Evolutionary conservation across 2,797 vertebrate genomes (phyloP).

Genomic region (Hylomyscus alleni): DNA sequence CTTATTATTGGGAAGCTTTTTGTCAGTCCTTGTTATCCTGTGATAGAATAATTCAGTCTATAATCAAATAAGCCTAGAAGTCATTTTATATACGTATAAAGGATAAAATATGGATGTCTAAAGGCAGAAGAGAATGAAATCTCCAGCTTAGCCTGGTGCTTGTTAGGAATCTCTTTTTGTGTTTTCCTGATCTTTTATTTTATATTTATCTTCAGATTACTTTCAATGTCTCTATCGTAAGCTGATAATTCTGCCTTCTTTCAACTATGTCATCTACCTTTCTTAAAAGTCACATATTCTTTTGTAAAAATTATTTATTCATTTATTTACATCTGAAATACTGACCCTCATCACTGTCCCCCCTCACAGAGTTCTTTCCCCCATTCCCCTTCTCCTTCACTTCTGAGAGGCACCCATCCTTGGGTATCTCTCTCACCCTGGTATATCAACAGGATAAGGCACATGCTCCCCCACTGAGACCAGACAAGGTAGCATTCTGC

Average conservation of each 20-base stretch:
- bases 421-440: neutral
- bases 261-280: neutral
- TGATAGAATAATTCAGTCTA: constrained; percentile 74
- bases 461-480: neutral
- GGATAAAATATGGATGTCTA: constrained; percentile 64
- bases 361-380: neutral
- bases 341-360: neutral
- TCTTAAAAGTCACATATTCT: constrained; percentile 1
- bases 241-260: neutral
- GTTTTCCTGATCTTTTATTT: neutral
- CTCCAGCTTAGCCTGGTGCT: neutral
- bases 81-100: constrained; percentile 75
- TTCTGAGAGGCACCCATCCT: neutral
- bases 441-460: neutral
- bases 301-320: neutral
- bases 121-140: constrained; percentile 29
- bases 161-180: constrained; percentile 52
- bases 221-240: neutral
- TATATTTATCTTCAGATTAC: neutral
- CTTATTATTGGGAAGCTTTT: constrained; percentile 62
- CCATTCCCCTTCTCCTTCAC: neutral
- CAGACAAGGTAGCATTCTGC: neutral
- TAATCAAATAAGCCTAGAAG: constrained; percentile 73
- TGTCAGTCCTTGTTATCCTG: constrained; percentile 73
- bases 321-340: neutral